Base-by-base conservation (phyloP, 2,888 invertebrate genomes). In the Apocheima hispidaria region DNA sequence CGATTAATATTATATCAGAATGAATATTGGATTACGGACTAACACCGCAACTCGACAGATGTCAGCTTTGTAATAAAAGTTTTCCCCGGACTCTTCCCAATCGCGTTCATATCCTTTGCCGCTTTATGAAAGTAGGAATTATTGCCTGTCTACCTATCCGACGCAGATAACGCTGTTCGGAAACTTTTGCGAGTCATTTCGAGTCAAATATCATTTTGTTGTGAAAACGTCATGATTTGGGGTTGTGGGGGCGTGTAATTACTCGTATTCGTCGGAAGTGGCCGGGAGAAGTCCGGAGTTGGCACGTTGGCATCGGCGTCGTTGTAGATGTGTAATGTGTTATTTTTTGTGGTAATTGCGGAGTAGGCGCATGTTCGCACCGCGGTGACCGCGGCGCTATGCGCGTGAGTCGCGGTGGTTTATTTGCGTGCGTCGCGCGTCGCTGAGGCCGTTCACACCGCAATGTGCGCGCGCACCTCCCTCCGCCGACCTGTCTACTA, bases 401-500 rank as follows among this genome's bases (percentile, higher is more conserved):
- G 84, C 75, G 79, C 75, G 65, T 52, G 68, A 67, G 65, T 64
- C 44, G 74, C 71, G 67, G 72, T 77, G 71, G 84, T 88, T 87
- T 90, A 90, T 92, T 91, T 90, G 86, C 86, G 86, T 82, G 73
- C 78, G 87, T 86, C 88, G 88, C 90, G 88, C 78, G 88, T 83
- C 87, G 77, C 75, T 68, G 81, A 82, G 91, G 90, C 74, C 91
- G 81, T 90, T 92, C 90, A 91, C 91, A 83, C 84, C 62, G 41
- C 65, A 14, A 12, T 38, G n/a, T 26, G 38, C 53, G 54, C 18
- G 30, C 46, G 33, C 30, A 50, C 4, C 18, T 38, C 7, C 12
- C 6, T 7, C 36, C 35, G 2, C 5, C 16, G 9, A 4, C 38
- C 16, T 9, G n/a, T 48, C 23, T 6, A 6, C 26, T 38, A 50